A percentile compares a stretch with the other conserved stretches of the same genome.
phyloP scores from a whole-genome alignment of 1,140 invertebrate species.

The Brachionus plicatilis region DNA sequence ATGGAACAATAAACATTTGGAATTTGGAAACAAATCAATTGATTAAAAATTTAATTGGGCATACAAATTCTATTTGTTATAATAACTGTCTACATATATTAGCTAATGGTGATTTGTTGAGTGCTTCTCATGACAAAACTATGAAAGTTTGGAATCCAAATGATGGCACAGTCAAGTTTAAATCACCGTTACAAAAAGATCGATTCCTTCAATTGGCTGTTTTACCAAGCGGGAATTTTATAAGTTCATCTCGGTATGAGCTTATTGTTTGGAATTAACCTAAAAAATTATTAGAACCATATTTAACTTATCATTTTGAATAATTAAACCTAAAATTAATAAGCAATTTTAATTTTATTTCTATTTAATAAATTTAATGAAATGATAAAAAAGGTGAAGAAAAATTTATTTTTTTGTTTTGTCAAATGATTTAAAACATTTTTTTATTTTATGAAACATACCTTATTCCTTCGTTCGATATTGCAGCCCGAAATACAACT shows the following conservation, averaged over 20 bases:
- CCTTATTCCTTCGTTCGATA: no score
- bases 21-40: not conserved
- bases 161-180: not conserved
- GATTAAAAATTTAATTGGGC: not conserved
- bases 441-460: no score
- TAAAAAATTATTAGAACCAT: not conserved
- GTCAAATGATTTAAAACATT: no score
- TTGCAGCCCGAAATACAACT: no score
- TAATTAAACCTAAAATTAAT: no score
- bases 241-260: not conserved
- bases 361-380: no score
- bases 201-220: not conserved
- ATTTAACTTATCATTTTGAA: not conserved
- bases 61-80: not conserved
- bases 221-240: not conserved
- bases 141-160: not conserved
- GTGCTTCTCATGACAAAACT: not conserved
- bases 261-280: not conserved
- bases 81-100: not conserved
- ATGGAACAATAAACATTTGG: not conserved
- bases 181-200: not conserved
- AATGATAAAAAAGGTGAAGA: no score
- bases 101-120: not conserved
- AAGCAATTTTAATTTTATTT: no score
- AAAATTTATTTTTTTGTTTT: no score